Percentiles rank a stretch among this genome's conserved stretches.
phyloP scores from a whole-genome alignment of 2,888 invertebrate species.

The Cacoxenus indagator region DNA sequence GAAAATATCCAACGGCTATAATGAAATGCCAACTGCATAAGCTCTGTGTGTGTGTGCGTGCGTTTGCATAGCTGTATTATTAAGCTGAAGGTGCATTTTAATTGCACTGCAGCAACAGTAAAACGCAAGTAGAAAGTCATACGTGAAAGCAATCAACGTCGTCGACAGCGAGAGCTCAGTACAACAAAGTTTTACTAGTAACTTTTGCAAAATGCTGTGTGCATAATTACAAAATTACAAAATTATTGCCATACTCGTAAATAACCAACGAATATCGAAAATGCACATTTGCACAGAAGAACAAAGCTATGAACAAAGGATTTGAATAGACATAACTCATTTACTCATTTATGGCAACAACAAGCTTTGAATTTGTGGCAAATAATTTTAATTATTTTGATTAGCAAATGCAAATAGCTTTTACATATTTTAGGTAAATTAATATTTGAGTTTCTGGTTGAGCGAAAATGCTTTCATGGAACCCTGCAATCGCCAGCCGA shows the following conservation, averaged over 20 bases:
- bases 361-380: not conserved
- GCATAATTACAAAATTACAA: too few species aligned
- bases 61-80: not conserved
- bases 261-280: too few species aligned
- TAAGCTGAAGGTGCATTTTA: constrained; percentile 14
- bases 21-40: constrained; percentile 2
- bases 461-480: not conserved
- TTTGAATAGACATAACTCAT: too few species aligned
- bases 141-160: not conserved
- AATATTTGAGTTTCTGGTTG: not conserved
- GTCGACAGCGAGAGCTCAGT: not conserved
- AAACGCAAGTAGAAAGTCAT: not conserved
- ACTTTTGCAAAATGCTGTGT: too few species aligned
- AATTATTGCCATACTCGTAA: too few species aligned
- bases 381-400: constrained; percentile 8
- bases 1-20: constrained; percentile 2
- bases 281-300: too few species aligned
- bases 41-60: not conserved
- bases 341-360: too few species aligned
- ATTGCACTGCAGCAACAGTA: constrained; percentile 10
- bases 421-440: not conserved
- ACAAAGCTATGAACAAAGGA: too few species aligned
- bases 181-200: too few species aligned
- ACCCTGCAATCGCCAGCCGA: not conserved
- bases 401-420: not conserved